phyloP scores from a whole-genome alignment of 37 sponge, comb jelly and placozoan species.

The Amphimedon queenslandica region DNA sequence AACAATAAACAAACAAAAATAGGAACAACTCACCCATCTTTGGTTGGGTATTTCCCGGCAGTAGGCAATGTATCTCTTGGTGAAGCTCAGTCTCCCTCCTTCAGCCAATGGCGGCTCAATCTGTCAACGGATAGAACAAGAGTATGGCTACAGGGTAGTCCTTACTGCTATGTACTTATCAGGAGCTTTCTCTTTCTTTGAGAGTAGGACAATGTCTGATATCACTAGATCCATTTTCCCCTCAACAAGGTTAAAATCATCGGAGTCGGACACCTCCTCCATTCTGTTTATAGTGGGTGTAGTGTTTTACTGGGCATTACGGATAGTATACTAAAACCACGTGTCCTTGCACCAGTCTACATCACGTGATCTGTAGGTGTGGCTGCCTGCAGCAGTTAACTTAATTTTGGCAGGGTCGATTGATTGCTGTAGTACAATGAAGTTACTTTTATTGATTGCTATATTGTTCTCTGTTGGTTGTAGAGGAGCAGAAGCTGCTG shows the following conservation, averaged over 20 bases:
- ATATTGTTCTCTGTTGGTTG: neutral
- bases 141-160: neutral
- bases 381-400: too few species aligned
- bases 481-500: neutral
- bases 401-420: too few species aligned
- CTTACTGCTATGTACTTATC: neutral
- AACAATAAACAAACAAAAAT: neutral
- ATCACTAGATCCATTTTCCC: neutral
- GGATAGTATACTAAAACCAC: too few species aligned
- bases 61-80: neutral
- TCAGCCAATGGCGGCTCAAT: neutral
- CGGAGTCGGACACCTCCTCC: too few species aligned
- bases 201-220: slow-evolving; percentile 38
- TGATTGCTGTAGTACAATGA: too few species aligned
- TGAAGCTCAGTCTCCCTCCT: neutral
- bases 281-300: too few species aligned
- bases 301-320: too few species aligned
- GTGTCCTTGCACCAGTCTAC: too few species aligned
- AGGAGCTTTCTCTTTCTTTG: slow-evolving; percentile 50
- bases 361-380: too few species aligned
- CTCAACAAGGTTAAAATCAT: neutral
- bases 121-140: neutral
- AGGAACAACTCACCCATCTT: neutral
- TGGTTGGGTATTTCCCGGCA: neutral
- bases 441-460: too few species aligned